phyloP scores from a whole-genome alignment of 2,113 vertebrate species.

The Pedetes capensis region DNA sequence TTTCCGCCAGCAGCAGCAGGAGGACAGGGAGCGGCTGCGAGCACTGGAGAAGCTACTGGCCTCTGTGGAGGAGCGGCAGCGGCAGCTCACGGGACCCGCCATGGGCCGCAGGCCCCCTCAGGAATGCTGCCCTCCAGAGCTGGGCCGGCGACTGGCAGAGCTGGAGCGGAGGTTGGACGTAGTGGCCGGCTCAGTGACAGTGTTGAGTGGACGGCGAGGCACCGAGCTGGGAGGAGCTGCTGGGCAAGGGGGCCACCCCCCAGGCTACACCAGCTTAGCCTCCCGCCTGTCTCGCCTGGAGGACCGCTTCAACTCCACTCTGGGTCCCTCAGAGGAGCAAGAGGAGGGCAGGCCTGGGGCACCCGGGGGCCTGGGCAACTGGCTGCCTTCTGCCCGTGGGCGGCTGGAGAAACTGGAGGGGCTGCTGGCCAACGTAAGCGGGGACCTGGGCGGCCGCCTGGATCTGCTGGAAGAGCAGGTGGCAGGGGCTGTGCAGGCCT shows the following conservation, averaged over 20 bases:
- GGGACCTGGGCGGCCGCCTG: slow-evolving; percentile 80
- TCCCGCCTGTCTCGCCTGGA: slow-evolving; percentile 87
- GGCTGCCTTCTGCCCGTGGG: slow-evolving; percentile 80
- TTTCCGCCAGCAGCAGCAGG: slow-evolving; percentile 86
- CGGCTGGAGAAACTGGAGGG: slow-evolving; percentile 73
- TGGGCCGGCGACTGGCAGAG: slow-evolving; percentile 75
- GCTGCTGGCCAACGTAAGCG: slow-evolving; percentile 81
- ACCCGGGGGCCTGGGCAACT: slow-evolving; percentile 61
- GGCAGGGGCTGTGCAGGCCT: slow-evolving; percentile 79
- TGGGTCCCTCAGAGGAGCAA: slow-evolving; percentile 85
- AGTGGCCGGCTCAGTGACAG: slow-evolving; percentile 80
- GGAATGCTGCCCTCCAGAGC: slow-evolving; percentile 82
- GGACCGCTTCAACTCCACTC: slow-evolving; percentile 86
- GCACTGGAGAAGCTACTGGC: slow-evolving; percentile 88
- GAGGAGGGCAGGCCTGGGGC: slow-evolving; percentile 54
- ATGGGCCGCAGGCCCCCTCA: slow-evolving; percentile 62
- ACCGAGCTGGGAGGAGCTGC: slow-evolving; percentile 80
- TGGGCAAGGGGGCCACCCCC: slow-evolving; percentile 39
- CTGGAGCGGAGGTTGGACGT: slow-evolving; percentile 84
- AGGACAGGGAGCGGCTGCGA: slow-evolving; percentile 88
- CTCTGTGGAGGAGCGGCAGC: slow-evolving; percentile 88
- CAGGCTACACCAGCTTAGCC: slow-evolving; percentile 83
- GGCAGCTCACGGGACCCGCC: slow-evolving; percentile 79
- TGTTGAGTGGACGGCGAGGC: slow-evolving; percentile 83
- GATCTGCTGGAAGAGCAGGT: slow-evolving; percentile 82